Conservation (phyloP, 1,140 invertebrate species). For the Eueides isabella region DNA sequence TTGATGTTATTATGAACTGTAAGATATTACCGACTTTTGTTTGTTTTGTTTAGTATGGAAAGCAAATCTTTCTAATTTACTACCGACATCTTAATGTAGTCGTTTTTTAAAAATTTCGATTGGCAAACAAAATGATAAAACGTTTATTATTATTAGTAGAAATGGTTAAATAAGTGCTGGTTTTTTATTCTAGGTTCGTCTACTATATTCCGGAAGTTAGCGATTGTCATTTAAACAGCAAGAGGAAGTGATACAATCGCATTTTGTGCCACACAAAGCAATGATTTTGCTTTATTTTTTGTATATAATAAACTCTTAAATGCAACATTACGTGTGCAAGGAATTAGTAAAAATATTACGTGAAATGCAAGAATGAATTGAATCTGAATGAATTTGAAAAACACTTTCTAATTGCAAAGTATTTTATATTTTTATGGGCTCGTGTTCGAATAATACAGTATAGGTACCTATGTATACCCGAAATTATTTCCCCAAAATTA, state of each 20-base stretch:
- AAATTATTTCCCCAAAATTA: too few relatives aligned
- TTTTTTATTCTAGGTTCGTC: slow-evolving; percentile 5
- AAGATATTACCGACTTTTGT: background rate
- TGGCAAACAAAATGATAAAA: background rate
- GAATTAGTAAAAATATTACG: background rate
- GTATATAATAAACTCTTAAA: background rate
- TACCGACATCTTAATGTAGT: background rate
- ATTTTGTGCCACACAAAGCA: slow-evolving; percentile 1
- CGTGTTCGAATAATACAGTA: slow-evolving; percentile 24
- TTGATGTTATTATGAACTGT: background rate
- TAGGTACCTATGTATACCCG: too few relatives aligned
- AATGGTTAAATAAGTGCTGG: background rate
- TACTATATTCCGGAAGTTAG: slow-evolving; percentile 9
- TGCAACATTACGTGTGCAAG: background rate
- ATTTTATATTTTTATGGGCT: slow-evolving; percentile 21
- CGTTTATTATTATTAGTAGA: background rate
- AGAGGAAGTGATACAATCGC: slow-evolving; percentile 25
- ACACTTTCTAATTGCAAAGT: slow-evolving; percentile 30
- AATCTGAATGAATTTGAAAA: background rate
- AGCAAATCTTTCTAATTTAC: background rate
- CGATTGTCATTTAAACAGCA: slow-evolving; percentile 20
- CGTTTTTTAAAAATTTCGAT: background rate
- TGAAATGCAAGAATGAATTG: background rate
- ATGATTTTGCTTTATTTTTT: background rate
- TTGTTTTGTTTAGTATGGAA: background rate